A percentile compares a stretch with the other conserved stretches of the same genome.
Conservation (phyloP, 2,113 vertebrate species). For the Lutjanus erythropterus region DNA sequence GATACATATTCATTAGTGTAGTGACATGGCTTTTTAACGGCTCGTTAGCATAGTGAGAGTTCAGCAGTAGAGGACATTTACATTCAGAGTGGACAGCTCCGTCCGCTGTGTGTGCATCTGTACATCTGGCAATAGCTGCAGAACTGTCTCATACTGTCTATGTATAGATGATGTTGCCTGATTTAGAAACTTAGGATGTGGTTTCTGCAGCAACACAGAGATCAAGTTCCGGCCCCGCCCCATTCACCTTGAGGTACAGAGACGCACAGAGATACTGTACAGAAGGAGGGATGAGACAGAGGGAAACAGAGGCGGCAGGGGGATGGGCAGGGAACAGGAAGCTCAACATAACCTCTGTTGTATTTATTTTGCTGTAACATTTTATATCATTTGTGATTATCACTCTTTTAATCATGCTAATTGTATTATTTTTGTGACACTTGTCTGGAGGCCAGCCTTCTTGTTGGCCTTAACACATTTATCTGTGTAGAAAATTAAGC, state of each 20-base stretch:
- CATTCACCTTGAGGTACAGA: constrained; percentile 79
- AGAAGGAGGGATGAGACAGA: constrained; percentile 48
- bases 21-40: constrained; percentile 80
- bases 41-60: constrained; percentile 82
- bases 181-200: constrained; percentile 82
- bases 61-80: constrained; percentile 80
- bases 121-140: constrained; percentile 60
- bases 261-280: constrained; percentile 61
- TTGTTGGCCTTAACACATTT: background rate
- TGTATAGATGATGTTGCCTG: constrained; percentile 79
- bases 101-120: constrained; percentile 33
- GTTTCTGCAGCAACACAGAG: constrained; percentile 78
- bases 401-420: background rate
- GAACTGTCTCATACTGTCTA: constrained; percentile 70
- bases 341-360: constrained; percentile 16
- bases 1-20: constrained; percentile 78
- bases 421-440: background rate
- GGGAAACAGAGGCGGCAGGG: background rate
- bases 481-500: background rate
- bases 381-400: background rate
- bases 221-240: constrained; percentile 77
- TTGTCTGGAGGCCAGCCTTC: background rate
- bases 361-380: background rate
- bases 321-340: constrained; percentile 1
- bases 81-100: constrained; percentile 65